Evolutionary conservation across 1,140 invertebrate genomes (phyloP).

Genomic region (Cryptotermes secundus): DNA sequence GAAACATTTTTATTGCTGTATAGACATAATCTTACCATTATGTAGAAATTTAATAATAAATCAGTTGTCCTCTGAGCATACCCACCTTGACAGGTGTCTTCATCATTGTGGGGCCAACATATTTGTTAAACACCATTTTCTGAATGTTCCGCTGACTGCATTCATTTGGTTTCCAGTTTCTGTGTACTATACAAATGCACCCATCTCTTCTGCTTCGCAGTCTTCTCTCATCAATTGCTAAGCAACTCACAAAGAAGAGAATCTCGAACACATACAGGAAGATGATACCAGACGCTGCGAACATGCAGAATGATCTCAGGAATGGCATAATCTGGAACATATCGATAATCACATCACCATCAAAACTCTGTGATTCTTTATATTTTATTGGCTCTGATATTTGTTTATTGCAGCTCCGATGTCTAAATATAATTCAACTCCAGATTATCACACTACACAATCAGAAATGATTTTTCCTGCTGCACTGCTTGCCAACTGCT

Average conservation of each 20-base stretch:
- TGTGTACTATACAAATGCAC: slow-evolving; percentile 49
- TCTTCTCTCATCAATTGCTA: slow-evolving; percentile 55
- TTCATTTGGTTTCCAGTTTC: slow-evolving; percentile 50
- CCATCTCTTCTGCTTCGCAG: slow-evolving; percentile 51
- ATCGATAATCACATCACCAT: background rate
- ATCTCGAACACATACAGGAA: slow-evolving; percentile 56
- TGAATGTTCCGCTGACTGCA: slow-evolving; percentile 54
- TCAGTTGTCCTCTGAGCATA: background rate
- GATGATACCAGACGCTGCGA: slow-evolving; percentile 52
- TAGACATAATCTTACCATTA: no score
- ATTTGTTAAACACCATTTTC: slow-evolving; percentile 51
- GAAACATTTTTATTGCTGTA: no score
- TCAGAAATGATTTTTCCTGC: no score
- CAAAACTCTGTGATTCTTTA: no score
- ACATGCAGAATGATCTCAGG: slow-evolving; percentile 54
- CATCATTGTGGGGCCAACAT: slow-evolving; percentile 51
- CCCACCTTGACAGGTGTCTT: slow-evolving; percentile 50
- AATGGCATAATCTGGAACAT: slow-evolving; percentile 52
- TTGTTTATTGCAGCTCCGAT: no score
- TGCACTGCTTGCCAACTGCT: no score
- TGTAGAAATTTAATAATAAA: no score
- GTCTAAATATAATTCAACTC: no score
- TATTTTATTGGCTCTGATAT: no score
- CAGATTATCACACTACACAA: no score
- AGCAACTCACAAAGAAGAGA: slow-evolving; percentile 58